Conservation (phyloP, 2,888 invertebrate species). For the Cordilura impudica region DNA sequence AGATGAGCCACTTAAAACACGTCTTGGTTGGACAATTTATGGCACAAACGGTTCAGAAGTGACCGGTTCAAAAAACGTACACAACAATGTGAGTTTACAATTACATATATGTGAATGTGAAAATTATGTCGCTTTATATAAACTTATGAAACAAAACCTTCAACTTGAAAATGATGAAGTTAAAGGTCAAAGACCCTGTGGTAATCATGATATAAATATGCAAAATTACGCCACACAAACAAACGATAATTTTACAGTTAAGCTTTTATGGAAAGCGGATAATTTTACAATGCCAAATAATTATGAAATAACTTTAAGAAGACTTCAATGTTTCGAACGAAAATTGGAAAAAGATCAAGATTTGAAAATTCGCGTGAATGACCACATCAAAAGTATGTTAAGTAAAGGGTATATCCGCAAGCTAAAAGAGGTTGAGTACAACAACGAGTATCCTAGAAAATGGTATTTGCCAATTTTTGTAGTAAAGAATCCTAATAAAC, state of each 20-base stretch:
- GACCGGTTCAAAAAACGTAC: background rate
- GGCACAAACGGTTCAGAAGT: background rate
- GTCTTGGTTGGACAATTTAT: constrained; percentile 53
- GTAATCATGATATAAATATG: constrained; percentile 5
- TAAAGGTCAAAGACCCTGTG: too few species aligned
- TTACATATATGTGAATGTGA: constrained; percentile 57
- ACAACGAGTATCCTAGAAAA: constrained; percentile 17
- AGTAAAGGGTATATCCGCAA: constrained; percentile 51
- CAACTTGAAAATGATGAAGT: constrained; percentile 18
- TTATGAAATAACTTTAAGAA: constrained; percentile 50
- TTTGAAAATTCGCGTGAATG: constrained; percentile 20
- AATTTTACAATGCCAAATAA: constrained; percentile 63
- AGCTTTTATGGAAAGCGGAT: constrained; percentile 64
- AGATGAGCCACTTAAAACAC: constrained; percentile 51
- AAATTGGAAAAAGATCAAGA: too few species aligned
- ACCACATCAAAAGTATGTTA: constrained; percentile 36
- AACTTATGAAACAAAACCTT: constrained; percentile 44
- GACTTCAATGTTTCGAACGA: too few species aligned
- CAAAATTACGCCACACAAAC: constrained; percentile 14
- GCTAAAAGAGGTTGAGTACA: constrained; percentile 20
- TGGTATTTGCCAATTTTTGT: constrained; percentile 68
- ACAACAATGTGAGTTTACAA: background rate
- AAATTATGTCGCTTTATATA: constrained; percentile 41
- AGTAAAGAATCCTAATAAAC: constrained; percentile 66
- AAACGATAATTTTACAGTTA: constrained; percentile 47